Evolutionary conservation across 2,797 vertebrate genomes (phyloP).

Genomic region (Micrastur ruficollis): DNA sequence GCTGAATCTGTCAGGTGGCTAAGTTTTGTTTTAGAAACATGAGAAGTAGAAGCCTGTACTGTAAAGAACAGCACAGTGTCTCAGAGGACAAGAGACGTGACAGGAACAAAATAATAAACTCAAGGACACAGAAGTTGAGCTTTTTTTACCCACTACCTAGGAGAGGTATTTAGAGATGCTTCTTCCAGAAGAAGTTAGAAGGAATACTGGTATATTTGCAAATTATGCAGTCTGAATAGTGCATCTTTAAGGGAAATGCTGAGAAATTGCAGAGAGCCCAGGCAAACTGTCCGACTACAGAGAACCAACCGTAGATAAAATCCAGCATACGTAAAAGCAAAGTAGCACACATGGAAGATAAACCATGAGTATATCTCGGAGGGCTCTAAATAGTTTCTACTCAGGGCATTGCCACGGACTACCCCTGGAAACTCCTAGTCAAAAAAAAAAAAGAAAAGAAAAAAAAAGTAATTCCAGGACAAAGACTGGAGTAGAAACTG

Average conservation of each 20-base stretch:
- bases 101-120: not conserved
- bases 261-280: not conserved
- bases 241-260: not conserved
- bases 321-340: not conserved
- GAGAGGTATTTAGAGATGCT: not conserved
- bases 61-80: not conserved
- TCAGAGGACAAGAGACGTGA: not conserved
- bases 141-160: not conserved
- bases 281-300: not conserved
- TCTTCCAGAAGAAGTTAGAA: not conserved
- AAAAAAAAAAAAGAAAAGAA: not conserved
- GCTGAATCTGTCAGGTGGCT: not conserved
- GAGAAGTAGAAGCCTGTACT: not conserved
- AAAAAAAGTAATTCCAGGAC: not conserved
- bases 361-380: not conserved
- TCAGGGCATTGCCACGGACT: not conserved
- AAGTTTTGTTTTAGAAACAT: not conserved
- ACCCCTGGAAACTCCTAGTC: not conserved
- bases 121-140: not conserved
- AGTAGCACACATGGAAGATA: not conserved
- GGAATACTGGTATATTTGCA: not conserved
- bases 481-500: not conserved
- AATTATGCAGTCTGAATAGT: not conserved
- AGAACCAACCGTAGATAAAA: not conserved
- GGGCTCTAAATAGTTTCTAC: not conserved